Conservation (phyloP, 2,113 vertebrate genomes). For the Perognathus longimembris region DNA sequence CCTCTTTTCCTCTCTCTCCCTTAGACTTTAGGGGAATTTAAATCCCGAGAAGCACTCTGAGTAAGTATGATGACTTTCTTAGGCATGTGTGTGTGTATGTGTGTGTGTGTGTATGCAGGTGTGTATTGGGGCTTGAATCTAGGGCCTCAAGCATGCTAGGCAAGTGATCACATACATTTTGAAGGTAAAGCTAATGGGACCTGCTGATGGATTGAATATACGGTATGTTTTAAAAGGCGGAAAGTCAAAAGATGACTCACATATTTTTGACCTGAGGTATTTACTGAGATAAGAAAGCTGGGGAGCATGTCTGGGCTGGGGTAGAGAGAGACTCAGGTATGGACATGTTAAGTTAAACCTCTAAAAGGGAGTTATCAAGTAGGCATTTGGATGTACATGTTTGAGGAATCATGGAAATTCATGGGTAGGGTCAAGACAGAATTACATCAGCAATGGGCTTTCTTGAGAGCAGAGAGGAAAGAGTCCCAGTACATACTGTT, state of each 20-base stretch:
- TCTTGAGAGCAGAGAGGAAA: background rate
- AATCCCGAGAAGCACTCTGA: background rate
- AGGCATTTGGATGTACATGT: background rate
- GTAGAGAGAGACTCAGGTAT: background rate
- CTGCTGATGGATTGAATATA: slow-evolving; percentile 5
- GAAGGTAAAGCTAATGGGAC: slow-evolving; percentile 14
- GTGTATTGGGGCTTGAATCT: background rate
- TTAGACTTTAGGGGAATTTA: background rate
- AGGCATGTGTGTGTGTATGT: background rate
- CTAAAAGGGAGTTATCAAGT: background rate
- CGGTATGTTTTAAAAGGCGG: background rate
- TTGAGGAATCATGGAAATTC: background rate
- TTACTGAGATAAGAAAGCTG: background rate
- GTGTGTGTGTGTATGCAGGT: background rate
- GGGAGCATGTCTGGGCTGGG: background rate
- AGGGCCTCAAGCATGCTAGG: background rate
- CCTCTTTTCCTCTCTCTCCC: background rate
- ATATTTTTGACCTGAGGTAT: background rate
- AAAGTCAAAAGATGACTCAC: background rate
- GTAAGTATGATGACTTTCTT: background rate
- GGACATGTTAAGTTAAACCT: background rate
- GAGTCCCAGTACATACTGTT: background rate
- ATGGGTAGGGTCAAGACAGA: background rate
- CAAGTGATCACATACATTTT: background rate
- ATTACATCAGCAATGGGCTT: background rate